These are phyloP conservation scores for Macquaria australasica DNA, from an alignment of 2,113 vertebrate genomes.

Conservation along the genomic window DNA sequence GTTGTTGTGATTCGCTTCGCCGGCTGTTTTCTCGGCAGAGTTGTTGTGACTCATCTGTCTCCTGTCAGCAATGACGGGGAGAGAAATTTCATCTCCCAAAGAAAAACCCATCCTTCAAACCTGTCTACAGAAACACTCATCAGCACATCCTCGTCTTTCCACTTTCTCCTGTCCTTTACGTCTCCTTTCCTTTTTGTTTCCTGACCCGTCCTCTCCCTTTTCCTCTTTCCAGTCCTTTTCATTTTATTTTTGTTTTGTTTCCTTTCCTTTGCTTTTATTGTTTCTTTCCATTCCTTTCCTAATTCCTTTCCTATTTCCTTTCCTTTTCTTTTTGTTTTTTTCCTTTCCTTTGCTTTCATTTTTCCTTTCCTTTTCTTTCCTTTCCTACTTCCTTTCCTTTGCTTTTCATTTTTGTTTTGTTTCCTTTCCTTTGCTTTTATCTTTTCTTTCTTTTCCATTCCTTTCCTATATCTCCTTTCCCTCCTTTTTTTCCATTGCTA, in stretches of 20 bases:
- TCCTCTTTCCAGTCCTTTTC: too few species aligned
- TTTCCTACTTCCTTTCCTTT: too few species aligned
- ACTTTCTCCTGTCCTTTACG: neutral
- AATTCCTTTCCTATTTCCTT: neutral
- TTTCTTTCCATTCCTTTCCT: neutral
- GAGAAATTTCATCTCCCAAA: constrained; percentile 49
- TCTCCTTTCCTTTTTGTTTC: neutral
- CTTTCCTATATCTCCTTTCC: too few species aligned
- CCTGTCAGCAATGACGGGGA: constrained; percentile 47
- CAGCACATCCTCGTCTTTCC: constrained; percentile 41
- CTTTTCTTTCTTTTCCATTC: neutral
- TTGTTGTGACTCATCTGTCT: constrained; percentile 57
- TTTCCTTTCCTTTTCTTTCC: neutral
- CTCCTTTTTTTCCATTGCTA: too few species aligned
- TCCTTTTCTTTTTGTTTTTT: neutral
- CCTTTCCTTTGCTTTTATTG: too few species aligned
- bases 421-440: neutral
- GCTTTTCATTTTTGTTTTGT: neutral
- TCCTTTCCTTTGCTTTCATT: neutral
- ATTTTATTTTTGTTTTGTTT: neutral
- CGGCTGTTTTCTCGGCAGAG: constrained; percentile 35
- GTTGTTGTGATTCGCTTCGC: constrained; percentile 30
- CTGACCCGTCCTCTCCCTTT: neutral
- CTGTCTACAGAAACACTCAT: constrained; percentile 52
- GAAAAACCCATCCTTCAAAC: constrained; percentile 57